Conservation (phyloP, 30 jellyfish, hydroid and myxozoan genomes). For the Cassiopea andromeda region DNA sequence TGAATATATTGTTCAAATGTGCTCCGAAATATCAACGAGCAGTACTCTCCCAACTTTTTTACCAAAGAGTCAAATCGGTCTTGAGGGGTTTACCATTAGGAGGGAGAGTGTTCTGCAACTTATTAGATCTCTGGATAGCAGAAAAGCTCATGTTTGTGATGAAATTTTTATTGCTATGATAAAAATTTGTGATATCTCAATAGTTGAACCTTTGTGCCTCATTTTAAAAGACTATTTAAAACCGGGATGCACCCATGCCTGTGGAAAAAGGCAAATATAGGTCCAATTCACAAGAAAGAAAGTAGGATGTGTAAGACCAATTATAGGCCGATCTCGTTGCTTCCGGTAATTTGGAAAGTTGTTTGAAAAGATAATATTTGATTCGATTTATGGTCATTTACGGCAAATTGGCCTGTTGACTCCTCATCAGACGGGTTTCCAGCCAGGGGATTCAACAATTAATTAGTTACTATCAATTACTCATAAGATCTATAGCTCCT, state of each 20-base stretch:
- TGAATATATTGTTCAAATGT: neutral
- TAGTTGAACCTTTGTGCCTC: constrained; percentile 45
- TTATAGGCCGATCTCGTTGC: constrained; percentile 2
- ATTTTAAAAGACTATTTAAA: constrained; percentile 13
- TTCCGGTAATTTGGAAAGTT: constrained; percentile 6
- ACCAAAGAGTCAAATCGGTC: neutral
- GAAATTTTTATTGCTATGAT: neutral
- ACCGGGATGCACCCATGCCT: constrained; percentile 27
- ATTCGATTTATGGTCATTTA: constrained; percentile 12
- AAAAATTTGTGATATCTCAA: neutral
- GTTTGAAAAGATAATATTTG: constrained; percentile 2
- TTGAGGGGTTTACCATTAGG: neutral
- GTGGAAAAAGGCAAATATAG: constrained; percentile 58
- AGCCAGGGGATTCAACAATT: constrained; percentile 23
- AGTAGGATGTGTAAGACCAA: constrained; percentile 6
- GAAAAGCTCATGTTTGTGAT: neutral
- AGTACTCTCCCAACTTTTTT: neutral
- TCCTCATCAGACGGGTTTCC: constrained; percentile 8
- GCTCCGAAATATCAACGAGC: neutral
- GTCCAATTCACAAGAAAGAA: constrained; percentile 56
- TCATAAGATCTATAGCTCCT: constrained; percentile 14
- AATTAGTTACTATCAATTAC: constrained; percentile 16
- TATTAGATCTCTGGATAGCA: neutral
- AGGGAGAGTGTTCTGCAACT: neutral
- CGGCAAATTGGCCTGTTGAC: neutral